Conservation (phyloP, 1,140 invertebrate species). For the Trialeurodes vaporariorum region DNA sequence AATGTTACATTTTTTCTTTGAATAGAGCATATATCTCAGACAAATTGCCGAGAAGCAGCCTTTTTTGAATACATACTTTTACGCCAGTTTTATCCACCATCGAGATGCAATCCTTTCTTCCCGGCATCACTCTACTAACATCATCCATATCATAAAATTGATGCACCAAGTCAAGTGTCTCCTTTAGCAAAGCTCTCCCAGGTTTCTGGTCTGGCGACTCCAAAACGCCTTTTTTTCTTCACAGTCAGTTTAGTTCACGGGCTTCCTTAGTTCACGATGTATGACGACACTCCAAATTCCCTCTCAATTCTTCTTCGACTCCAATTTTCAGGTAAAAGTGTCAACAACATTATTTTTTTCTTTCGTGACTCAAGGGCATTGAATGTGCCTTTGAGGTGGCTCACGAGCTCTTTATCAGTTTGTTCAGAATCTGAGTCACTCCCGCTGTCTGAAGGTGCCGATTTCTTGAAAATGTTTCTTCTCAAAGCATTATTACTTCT, state of each 20-base stretch:
- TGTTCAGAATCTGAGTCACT: no score
- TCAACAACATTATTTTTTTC: background rate
- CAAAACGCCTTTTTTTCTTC: background rate
- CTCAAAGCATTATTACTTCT: background rate
- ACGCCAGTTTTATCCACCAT: background rate
- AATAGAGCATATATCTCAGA: background rate
- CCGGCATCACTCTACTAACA: background rate
- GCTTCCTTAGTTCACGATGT: background rate
- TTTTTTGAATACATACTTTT: background rate
- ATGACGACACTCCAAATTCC: background rate
- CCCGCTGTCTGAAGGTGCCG: background rate
- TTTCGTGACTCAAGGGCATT: background rate
- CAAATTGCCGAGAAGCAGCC: background rate
- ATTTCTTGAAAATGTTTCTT: background rate
- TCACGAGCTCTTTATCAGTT: background rate
- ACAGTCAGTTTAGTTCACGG: background rate
- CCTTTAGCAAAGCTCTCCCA: background rate
- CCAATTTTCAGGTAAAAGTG: background rate
- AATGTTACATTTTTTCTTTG: slow-evolving; percentile 8
- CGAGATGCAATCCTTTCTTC: background rate
- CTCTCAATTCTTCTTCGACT: background rate
- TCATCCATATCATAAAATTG: background rate
- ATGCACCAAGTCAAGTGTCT: background rate
- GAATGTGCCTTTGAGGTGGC: background rate
- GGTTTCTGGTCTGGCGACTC: background rate